Conservation (phyloP, 1,140 invertebrate genomes). For the Megathymus violae region DNA sequence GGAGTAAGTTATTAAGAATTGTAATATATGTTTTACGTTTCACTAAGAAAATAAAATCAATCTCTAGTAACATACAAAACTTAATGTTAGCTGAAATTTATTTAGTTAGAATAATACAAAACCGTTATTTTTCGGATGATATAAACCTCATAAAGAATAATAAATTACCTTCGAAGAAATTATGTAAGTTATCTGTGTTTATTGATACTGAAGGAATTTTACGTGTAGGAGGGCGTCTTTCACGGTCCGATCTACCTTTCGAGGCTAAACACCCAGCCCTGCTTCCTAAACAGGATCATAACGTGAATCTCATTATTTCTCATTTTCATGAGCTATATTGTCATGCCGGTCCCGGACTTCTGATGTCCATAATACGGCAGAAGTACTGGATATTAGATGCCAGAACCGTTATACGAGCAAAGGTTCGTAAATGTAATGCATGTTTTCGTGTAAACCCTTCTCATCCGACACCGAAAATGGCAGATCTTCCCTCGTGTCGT, state of each 20-base stretch:
- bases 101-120: neutral
- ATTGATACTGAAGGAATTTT: neutral
- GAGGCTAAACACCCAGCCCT: neutral
- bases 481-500: slow-evolving; percentile 11
- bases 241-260: neutral
- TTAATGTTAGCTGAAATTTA: neutral
- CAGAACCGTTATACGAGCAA: slow-evolving; percentile 14
- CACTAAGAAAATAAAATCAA: neutral
- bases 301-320: neutral
- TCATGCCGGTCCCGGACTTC: slow-evolving; percentile 15
- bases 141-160: neutral
- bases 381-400: slow-evolving; percentile 25
- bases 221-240: neutral
- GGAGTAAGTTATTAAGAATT: too few species aligned
- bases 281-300: slow-evolving; percentile 44
- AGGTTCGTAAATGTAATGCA: slow-evolving; percentile 10
- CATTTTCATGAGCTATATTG: slow-evolving; percentile 3
- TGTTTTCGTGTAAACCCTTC: slow-evolving; percentile 13
- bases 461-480: slow-evolving; percentile 11
- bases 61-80: neutral
- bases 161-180: neutral
- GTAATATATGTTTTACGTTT: neutral
- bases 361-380: slow-evolving; percentile 21
- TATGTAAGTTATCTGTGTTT: neutral
- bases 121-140: neutral